Percentiles rank a stretch among this genome's conserved stretches.
These are phyloP conservation scores for Merluccius polli DNA, from an alignment of 2,797 vertebrate genomes.

Conservation along the genomic window DNA sequence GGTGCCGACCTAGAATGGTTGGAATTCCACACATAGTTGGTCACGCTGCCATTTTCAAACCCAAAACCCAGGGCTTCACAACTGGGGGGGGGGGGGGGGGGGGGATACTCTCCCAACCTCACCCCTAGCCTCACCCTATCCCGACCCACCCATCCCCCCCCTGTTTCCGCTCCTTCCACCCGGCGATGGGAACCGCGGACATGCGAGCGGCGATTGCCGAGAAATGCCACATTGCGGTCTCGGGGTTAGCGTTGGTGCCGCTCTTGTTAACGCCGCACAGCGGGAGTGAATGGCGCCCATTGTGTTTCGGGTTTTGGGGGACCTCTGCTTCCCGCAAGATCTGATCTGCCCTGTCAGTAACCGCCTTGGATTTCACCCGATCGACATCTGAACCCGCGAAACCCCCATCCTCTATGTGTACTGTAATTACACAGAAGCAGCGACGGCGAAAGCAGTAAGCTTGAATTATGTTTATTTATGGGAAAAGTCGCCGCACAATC, in stretches of 20 bases:
- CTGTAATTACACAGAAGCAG: constrained; percentile 6
- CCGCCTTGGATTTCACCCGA: background rate
- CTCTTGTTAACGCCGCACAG: constrained; percentile 41
- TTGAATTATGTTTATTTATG: constrained; percentile 9
- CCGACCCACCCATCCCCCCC: constrained; percentile 24
- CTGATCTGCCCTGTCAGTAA: background rate
- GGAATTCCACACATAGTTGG: constrained; percentile 77
- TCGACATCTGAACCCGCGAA: background rate
- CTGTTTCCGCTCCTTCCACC: background rate
- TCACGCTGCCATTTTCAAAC: constrained; percentile 75
- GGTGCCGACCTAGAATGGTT: constrained; percentile 64
- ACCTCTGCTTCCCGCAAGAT: background rate
- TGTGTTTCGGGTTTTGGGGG: constrained; percentile 40
- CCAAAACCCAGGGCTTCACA: constrained; percentile 58
- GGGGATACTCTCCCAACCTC: background rate
- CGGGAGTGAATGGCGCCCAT: constrained; percentile 61
- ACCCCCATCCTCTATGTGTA: background rate
- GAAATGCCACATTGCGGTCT: constrained; percentile 41
- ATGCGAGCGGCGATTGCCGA: constrained; percentile 50
- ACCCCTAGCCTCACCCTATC: background rate
- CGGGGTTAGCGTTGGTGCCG: constrained; percentile 41
- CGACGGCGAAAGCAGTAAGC: too few relatives aligned
- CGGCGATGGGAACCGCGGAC: constrained; percentile 43
- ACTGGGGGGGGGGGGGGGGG: constrained; percentile 37
- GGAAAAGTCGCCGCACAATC: constrained; percentile 1